phyloP scores from a whole-genome alignment of 2,797 vertebrate genomes.

The Macropodus opercularis region DNA sequence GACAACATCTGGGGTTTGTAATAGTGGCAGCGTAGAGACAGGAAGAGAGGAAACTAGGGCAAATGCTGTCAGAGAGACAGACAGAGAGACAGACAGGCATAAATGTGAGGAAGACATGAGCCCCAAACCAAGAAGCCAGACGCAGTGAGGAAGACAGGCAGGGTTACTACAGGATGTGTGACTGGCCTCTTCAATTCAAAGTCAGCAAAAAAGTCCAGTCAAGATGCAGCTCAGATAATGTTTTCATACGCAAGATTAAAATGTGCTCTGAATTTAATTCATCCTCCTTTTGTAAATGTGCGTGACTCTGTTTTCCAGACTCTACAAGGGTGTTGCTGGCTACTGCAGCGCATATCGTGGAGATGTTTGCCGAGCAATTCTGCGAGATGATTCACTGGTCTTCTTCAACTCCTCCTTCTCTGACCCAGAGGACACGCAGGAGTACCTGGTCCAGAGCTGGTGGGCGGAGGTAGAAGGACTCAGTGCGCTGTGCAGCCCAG shows the following conservation, averaged over 20 bases:
- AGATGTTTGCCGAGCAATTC: constrained; percentile 83
- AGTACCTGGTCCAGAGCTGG: constrained; percentile 87
- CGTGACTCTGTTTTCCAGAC: constrained; percentile 67
- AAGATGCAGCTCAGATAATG: constrained; percentile 25
- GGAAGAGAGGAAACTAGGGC: constrained; percentile 16
- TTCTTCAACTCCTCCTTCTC: constrained; percentile 92
- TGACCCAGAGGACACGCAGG: constrained; percentile 91
- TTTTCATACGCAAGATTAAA: no score
- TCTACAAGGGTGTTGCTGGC: constrained; percentile 88
- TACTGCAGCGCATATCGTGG: constrained; percentile 93
- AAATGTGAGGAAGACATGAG: constrained; percentile 12
- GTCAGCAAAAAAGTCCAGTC: constrained; percentile 26
- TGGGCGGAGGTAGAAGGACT: constrained; percentile 87
- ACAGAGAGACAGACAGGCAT: not conserved
- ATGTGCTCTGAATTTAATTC: no score
- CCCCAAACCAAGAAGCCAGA: constrained; percentile 4
- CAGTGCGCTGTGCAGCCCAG: constrained; percentile 85
- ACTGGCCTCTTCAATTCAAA: constrained; percentile 11
- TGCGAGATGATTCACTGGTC: constrained; percentile 85
- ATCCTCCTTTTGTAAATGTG: not conserved
- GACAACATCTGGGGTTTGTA: constrained; percentile 58
- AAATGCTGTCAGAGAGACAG: constrained; percentile 17
- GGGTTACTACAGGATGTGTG: constrained; percentile 6
- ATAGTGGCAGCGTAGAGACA: constrained; percentile 8
- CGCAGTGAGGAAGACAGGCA: constrained; percentile 2